phyloP scores from a whole-genome alignment of 1,140 invertebrate species.

The Papilio machaon region DNA sequence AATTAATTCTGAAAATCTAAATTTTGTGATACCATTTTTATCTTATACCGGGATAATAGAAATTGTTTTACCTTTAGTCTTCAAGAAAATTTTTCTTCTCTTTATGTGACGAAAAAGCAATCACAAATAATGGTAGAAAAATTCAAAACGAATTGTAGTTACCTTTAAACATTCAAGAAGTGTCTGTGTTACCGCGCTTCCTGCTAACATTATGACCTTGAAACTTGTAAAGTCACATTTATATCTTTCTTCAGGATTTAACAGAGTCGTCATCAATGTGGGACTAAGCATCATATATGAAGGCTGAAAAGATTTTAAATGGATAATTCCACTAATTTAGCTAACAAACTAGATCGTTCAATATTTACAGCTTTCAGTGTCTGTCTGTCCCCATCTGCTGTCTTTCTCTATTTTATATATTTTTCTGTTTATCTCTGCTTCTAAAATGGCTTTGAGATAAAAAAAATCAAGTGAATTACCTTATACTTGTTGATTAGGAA shows the following conservation, averaged over 20 bases:
- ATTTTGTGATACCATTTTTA: not conserved
- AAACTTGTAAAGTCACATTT: conserved; percentile 54
- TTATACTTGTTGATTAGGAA: conserved; percentile 52
- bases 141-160: not conserved
- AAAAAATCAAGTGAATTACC: conserved; percentile 39
- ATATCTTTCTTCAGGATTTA: conserved; percentile 41
- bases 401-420: too few species aligned
- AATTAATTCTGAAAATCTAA: too few species aligned
- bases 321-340: too few species aligned
- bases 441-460: not conserved
- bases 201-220: conserved; percentile 50
- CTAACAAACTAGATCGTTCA: too few species aligned
- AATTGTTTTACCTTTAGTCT: too few species aligned
- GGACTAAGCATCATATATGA: conserved; percentile 48
- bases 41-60: not conserved
- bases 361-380: too few species aligned
- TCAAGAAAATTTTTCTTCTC: too few species aligned
- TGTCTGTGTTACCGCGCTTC: conserved; percentile 50
- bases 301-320: conserved; percentile 48
- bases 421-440: too few species aligned
- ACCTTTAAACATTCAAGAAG: conserved; percentile 20
- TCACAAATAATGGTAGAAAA: too few species aligned
- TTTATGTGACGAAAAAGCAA: not conserved
- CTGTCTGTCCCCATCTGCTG: too few species aligned
- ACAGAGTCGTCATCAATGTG: conserved; percentile 45